phyloP scores from a whole-genome alignment of 2,888 invertebrate species.

The Lasioglossum lativentre region DNA sequence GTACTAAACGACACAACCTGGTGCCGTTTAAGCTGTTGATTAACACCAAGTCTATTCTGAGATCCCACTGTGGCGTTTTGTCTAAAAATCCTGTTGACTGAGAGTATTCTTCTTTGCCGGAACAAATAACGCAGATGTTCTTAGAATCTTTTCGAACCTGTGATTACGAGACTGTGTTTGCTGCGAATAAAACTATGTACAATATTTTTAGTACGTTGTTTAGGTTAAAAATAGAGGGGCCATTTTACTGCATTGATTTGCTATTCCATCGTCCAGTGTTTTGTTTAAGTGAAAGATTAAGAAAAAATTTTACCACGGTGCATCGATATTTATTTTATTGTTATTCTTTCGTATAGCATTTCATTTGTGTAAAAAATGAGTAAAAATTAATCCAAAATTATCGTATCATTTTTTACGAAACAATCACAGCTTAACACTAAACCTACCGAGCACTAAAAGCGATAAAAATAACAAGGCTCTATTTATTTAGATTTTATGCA shows the following conservation, averaged over 20 bases:
- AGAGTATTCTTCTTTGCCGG: neutral
- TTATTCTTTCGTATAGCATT: neutral
- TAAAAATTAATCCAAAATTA: neutral
- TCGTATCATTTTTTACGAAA: neutral
- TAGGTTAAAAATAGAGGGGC: neutral
- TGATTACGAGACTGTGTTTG: neutral
- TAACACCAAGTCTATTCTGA: neutral
- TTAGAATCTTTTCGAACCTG: neutral
- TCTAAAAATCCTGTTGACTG: neutral
- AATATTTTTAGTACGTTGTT: neutral
- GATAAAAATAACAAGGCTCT: no score
- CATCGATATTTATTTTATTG: neutral
- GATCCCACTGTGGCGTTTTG: neutral
- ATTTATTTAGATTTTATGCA: no score
- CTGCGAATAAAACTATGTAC: neutral
- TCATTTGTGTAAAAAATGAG: neutral
- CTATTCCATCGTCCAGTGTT: neutral
- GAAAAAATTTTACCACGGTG: neutral
- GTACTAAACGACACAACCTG: neutral
- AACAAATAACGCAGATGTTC: neutral
- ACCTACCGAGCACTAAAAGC: no score
- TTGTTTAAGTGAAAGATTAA: neutral
- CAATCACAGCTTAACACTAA: neutral
- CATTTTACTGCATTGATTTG: neutral
- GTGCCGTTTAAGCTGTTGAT: neutral